Evolutionary conservation across 1,140 invertebrate species (phyloP).

Genomic region (Drosophila trapezifrons): DNA sequence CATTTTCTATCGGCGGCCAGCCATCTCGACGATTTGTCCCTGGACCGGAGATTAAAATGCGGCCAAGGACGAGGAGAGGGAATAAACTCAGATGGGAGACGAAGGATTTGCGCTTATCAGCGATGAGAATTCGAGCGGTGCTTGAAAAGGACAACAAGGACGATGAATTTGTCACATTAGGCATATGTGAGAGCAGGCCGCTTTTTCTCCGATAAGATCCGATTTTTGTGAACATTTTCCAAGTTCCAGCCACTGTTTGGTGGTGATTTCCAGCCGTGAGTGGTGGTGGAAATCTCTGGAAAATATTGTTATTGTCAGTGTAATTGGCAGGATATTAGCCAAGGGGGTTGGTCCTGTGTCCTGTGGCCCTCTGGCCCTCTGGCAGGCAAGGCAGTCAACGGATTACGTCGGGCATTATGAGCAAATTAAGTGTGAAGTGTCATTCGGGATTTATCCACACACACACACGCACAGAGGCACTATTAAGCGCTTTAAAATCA

Average conservation of each 20-base stretch:
- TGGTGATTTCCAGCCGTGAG: constrained; percentile 18
- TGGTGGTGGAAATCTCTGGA: constrained; percentile 25
- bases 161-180: constrained; percentile 80
- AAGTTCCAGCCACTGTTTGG: constrained; percentile 2
- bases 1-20: constrained; percentile 64
- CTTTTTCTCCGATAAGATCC: constrained; percentile 55
- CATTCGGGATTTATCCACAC: constrained; percentile 72
- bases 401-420: constrained; percentile 78
- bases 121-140: constrained; percentile 70
- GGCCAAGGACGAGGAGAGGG: constrained; percentile 15
- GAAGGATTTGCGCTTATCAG: constrained; percentile 65
- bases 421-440: constrained; percentile 82
- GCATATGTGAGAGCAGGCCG: constrained; percentile 59
- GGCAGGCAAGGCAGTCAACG: constrained; percentile 47
- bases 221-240: constrained; percentile 6
- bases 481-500: constrained; percentile 60
- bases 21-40: constrained; percentile 65
- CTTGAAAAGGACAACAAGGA: constrained; percentile 59
- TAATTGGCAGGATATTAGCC: constrained; percentile 77
- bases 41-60: constrained; percentile 62
- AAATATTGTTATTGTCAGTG: constrained; percentile 72
- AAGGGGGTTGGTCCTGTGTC: constrained; percentile 35
- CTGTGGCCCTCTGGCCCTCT: not conserved
- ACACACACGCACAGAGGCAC: constrained; percentile 35
- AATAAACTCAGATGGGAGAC: too few relatives aligned